Evolutionary conservation across 2,888 invertebrate genomes (phyloP).

Genomic region (Pycnomerus fuliginosus): DNA sequence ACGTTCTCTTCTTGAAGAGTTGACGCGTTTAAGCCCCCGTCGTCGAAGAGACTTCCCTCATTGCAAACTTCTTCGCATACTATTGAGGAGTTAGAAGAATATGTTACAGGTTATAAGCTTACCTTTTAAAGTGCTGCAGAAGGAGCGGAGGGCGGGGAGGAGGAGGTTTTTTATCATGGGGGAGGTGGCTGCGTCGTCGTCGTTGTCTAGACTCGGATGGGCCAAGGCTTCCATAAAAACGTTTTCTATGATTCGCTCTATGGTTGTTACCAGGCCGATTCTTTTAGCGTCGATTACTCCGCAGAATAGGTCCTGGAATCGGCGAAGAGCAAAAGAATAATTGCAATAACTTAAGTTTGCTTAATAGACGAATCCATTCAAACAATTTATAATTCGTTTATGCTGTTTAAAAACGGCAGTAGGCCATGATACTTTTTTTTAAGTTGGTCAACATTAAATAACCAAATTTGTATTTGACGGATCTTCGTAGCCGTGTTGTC

Average conservation of each 20-base stretch:
- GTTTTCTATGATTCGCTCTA: constrained; percentile 84
- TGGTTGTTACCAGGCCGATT: constrained; percentile 80
- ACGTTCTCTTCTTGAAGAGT: constrained; percentile 64
- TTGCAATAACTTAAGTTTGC: no score
- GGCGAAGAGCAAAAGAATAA: no score
- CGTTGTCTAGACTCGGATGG: constrained; percentile 75
- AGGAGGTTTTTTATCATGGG: constrained; percentile 82
- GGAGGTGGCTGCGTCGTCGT: constrained; percentile 76
- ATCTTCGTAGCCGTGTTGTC: no score
- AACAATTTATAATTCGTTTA: no score
- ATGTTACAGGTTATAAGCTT: constrained; percentile 4
- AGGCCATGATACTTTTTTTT: no score
- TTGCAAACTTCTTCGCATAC: constrained; percentile 85
- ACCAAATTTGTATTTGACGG: no score
- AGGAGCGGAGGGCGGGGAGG: constrained; percentile 78
- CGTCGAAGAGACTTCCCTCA: constrained; percentile 75
- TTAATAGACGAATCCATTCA: no score
- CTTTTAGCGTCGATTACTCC: constrained; percentile 77
- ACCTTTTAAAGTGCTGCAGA: constrained; percentile 88
- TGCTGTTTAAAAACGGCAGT: no score
- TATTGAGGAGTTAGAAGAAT: constrained; percentile 31
- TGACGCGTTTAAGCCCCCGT: constrained; percentile 60
- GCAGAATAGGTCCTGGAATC: constrained; percentile 61
- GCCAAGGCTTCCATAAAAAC: constrained; percentile 90
- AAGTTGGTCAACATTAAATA: no score